Evolutionary conservation across 2,888 invertebrate genomes (phyloP).

Genomic region (Drosophila quinaria): DNA sequence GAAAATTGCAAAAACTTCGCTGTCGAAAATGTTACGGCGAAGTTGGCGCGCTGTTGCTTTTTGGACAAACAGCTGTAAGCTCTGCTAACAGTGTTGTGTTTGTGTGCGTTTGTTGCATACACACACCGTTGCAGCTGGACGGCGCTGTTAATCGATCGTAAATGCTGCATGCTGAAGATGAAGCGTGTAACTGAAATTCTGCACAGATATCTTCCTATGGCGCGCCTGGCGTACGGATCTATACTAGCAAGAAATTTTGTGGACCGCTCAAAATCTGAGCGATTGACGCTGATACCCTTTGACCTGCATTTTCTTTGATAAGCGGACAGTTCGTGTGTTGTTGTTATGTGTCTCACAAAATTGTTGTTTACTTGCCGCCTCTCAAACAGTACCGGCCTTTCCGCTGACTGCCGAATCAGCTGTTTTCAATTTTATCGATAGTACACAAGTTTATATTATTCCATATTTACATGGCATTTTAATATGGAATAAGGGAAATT

Average conservation of each 20-base stretch:
- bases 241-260: constrained; percentile 32
- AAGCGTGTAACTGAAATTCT: constrained; percentile 5
- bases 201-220: constrained; percentile 28
- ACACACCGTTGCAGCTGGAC: constrained; percentile 20
- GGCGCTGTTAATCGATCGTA: constrained; percentile 9
- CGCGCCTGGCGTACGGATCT: constrained; percentile 31
- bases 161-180: constrained; percentile 42
- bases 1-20: constrained; percentile 31
- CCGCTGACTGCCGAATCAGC: constrained; percentile 20
- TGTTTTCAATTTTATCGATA: constrained; percentile 39
- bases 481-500: not conserved
- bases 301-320: constrained; percentile 54
- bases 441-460: not conserved
- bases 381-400: constrained; percentile 14
- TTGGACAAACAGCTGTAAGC: constrained; percentile 41
- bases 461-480: not conserved
- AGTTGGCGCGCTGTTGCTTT: constrained; percentile 23
- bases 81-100: not conserved
- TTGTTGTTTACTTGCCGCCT: constrained; percentile 49
- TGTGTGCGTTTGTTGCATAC: not conserved
- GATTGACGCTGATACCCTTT: constrained; percentile 44
- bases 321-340: constrained; percentile 20
- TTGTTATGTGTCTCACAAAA: constrained; percentile 3
- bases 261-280: constrained; percentile 8
- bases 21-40: constrained; percentile 18